Evolutionary conservation across 53 echinoderm and acorn worm genomes (phyloP), one percentile per base, ranked within the genome.

Genomic region (Apostichopus leukothele): DNA sequence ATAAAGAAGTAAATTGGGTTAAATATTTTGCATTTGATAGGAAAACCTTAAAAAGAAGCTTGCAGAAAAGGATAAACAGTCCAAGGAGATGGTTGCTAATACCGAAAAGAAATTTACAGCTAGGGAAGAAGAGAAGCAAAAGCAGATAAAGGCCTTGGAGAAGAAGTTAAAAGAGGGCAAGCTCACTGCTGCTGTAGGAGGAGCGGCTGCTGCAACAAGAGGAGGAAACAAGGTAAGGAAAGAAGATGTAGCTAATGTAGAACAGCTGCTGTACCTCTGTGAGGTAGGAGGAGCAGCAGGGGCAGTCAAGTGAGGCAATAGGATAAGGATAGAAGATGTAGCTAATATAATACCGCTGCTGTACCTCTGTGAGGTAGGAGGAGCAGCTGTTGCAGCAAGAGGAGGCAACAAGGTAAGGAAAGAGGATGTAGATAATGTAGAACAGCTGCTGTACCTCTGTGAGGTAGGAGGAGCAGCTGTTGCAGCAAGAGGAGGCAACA

Each of bases 21-120:
- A 39, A 39, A 39, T 39, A 39, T 39, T 39, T 39, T 39, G 39
- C 39, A 39, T 39, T 39, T 39, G 39, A 39, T 67, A 96, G 95
- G 97, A 94, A 25, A 95, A 89, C 18, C 75, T 97, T 83, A 95
- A 95, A 89, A 92, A 93, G 83, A 97, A 97, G 88, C 75, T 95
- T 88, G 92, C 93, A 20, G 97, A 97, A 88, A 97, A 95, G 60
- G 95, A 97, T 89, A 92, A 93, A 19, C 94, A 95, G 21, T 83
- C 94, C 51, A 95, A 95, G 67, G 97, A 95, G 59, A 75, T 90
- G 90, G 93, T 94, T 11, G 88, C 91, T 11, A 85, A 67, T 59
- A 79, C 94, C 2, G 95, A 97, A 90, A 94, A 95, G 91, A 97
- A 97, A 77, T 94, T 88, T 89, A 50, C 57, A 1, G 89, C 92